Evolutionary conservation across 2,113 vertebrate genomes (phyloP), one percentile per base, ranked within the genome.

Genomic region (Perccottus glenii): DNA sequence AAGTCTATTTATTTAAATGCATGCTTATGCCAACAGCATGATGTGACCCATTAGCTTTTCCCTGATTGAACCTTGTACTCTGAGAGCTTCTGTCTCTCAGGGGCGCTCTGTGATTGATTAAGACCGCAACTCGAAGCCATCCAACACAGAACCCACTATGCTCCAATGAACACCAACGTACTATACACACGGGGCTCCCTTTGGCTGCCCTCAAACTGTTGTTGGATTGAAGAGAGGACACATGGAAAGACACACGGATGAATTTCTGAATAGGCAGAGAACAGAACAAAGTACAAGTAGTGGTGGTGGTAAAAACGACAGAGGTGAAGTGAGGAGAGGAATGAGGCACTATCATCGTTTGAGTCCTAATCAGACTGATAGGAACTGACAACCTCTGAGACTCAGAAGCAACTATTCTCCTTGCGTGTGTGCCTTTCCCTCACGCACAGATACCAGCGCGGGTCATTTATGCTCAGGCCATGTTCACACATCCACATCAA

Each of bases 281-380:
- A 57, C 9, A 11, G 49, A 15, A 27, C 11, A 35, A 27, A 27
- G 19, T 27, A 27, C 19, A 27, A 27, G 9, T 2, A 9, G 16
- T 8, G 38, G 2, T 16, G 7, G 12, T 65, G n/a, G 9, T 27
- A 73, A 63, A 44, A 67, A 68, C 75, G 55, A 51, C 32, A 11
- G 40, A 60, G 58, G 45, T 64, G 70, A 72, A 48, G 56, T 61
- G 42, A 78, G 55, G 76, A 53, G 67, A 76, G 61, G 59, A 65
- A 43, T 49, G 73, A 73, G 52, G 66, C 60, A 46, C 65, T 19
- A 2, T 70, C 50, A 83, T 64, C 63, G 73, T 76, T 82, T 80
- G 83, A 88, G 73, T 75, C 70, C 66, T 83, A 83, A 83, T 88
- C 83, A 82, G 73, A 67, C 73, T 77, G 69, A 90, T 85, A 56